Base-by-base conservation (phyloP, 2,888 invertebrate species). In the Mythimna loreyi region DNA sequence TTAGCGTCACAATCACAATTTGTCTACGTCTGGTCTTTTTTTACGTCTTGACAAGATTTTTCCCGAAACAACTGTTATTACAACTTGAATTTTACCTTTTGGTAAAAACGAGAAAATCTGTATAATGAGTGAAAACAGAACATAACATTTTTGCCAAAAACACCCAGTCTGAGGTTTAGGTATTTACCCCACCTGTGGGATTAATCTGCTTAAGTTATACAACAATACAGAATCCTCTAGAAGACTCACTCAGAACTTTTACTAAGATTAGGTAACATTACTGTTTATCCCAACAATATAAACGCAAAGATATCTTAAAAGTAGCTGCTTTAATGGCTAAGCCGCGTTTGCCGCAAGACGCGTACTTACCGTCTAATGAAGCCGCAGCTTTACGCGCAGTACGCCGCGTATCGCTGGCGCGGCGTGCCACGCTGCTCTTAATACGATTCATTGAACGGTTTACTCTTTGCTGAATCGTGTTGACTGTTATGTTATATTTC, bases 321-420 rank as follows among this genome's bases (percentile, higher is more conserved):
- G 55, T 59, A 1, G 21, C 45, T 43, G 23, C 25, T 49, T 23
- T 33, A 57, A 58, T 45, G 53, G n/a, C 16, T 11, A 33, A 45
- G 23, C 58, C 30, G 28, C 28, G 33, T 33, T 36, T 55, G 13
- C 47, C 36, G 9, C 16, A 28, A 45, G 50, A 47, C 28, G 65
- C n/a, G 58, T 63, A 43, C n/a, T 75, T 25, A 62, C 11, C 28
- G 11, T 25, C 7, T 75, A 75, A 75, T 79, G 60, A 75, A 63
- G 49, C 49, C 59, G 49, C 45, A 47, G 61, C 50, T 61, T 78
- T 57, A 60, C 52, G 19, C 19, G 21, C 36, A 50, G 57, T 65
- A 53, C 53, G 61, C 73, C 19, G 55, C 76, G 73, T 78, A 58
- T 58, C 49, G 30, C 21, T 23, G 58, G 62, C 45, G 30, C 28